A percentile compares a stretch with the other conserved stretches of the same genome.
Conservation (phyloP, 2,888 invertebrate genomes). For the Cheilosia grossa region DNA sequence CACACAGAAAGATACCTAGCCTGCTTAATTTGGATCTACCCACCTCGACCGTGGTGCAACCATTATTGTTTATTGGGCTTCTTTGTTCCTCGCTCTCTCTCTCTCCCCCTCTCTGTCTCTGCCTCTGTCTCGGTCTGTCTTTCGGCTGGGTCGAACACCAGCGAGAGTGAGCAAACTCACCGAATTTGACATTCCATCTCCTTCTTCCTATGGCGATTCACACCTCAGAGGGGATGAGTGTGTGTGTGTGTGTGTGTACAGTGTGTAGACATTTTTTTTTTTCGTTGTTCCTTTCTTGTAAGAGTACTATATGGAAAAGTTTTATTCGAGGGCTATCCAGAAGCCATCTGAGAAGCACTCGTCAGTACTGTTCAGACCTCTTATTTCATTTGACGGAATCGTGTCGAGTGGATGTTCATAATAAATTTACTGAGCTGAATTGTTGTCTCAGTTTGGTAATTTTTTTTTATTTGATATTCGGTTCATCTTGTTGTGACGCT, state of each 20-base stretch:
- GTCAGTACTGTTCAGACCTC: conserved; percentile 84
- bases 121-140: not conserved
- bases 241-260: not conserved
- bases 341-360: conserved; percentile 84
- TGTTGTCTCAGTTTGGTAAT: conserved; percentile 64
- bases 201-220: conserved; percentile 15
- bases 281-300: conserved; percentile 71
- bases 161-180: not conserved
- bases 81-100: conserved; percentile 48
- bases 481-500: conserved; percentile 56
- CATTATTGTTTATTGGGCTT: conserved; percentile 57
- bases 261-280: conserved; percentile 13
- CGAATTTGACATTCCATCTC: not conserved
- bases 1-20: conserved; percentile 32
- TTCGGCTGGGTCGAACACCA: too few species aligned
- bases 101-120: not conserved
- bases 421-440: conserved; percentile 83
- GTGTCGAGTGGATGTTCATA: conserved; percentile 84
- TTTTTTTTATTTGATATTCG: conserved; percentile 54
- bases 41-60: conserved; percentile 65
- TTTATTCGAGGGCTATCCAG: conserved; percentile 84
- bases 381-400: conserved; percentile 84
- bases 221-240: not conserved
- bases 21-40: conserved; percentile 54
- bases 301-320: conserved; percentile 81